A percentile compares a stretch with the other conserved stretches of the same genome.
Conservation (phyloP, 2,113 vertebrate genomes). For the Tragelaphus imberbis region DNA sequence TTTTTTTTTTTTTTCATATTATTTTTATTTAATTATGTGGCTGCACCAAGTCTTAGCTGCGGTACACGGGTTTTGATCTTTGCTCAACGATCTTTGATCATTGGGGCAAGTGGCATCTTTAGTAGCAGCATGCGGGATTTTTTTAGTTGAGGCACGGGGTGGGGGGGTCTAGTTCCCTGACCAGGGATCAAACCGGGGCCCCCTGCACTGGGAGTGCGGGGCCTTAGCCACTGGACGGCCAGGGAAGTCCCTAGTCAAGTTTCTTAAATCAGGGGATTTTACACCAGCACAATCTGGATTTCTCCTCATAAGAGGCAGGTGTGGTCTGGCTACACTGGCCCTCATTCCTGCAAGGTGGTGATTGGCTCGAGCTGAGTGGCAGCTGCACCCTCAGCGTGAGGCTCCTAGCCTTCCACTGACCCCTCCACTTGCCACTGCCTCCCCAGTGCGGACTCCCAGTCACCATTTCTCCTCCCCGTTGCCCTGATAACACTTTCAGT, state of each 20-base stretch:
- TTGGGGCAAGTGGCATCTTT: not conserved
- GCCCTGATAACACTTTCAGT: not conserved
- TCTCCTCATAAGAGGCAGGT: not conserved
- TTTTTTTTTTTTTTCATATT: not conserved
- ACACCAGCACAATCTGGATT: not conserved
- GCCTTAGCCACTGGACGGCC: not conserved
- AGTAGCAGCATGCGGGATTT: not conserved
- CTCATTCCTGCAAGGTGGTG: no score
- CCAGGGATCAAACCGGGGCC: not conserved
- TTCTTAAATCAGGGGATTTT: not conserved
- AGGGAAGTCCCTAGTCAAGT: not conserved
- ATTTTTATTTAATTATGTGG: not conserved
- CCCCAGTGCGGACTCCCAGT: not conserved
- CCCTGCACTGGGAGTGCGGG: not conserved
- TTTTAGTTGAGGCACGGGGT: not conserved
- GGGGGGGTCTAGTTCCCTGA: not conserved
- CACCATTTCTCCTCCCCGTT: not conserved
- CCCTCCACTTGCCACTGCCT: not conserved
- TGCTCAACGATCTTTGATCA: not conserved
- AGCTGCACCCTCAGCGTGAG: accelerated
- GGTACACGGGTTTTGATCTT: accelerated
- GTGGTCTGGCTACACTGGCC: accelerated
- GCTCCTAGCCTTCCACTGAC: not conserved
- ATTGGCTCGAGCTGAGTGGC: not conserved
- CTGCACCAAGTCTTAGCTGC: not conserved